A percentile compares a stretch with the other conserved stretches of the same genome.
Conservation (phyloP, 2,888 invertebrate genomes). For the Axea sp. region DNA sequence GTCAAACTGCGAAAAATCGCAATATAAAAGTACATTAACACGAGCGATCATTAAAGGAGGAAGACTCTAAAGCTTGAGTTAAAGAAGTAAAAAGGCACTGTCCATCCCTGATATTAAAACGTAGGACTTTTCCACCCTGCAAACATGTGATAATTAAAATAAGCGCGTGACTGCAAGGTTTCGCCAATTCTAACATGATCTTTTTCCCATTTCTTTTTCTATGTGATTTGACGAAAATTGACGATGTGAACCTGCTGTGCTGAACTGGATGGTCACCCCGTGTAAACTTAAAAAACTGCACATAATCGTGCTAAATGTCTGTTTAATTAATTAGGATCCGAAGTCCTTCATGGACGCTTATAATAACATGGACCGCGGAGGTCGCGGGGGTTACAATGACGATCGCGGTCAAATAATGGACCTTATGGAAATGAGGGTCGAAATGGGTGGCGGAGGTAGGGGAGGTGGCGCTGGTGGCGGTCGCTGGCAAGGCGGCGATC, state of each 20-base stretch:
- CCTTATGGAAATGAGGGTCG: constrained; percentile 79
- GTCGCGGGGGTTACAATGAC: constrained; percentile 77
- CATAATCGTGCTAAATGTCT: too few relatives aligned
- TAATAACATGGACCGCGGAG: constrained; percentile 77
- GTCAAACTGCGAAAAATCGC: too few relatives aligned
- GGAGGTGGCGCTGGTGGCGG: constrained; percentile 77
- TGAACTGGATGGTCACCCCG: constrained; percentile 78
- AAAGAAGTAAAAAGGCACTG: too few relatives aligned
- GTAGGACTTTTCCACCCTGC: constrained; percentile 59
- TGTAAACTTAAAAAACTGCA: too few relatives aligned
- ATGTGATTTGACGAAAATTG: constrained; percentile 80
- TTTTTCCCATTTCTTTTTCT: constrained; percentile 80
- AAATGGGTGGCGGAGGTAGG: constrained; percentile 78
- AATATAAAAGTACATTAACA: too few relatives aligned
- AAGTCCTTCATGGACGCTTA: constrained; percentile 80
- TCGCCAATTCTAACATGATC: constrained; percentile 76
- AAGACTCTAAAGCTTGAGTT: too few relatives aligned
- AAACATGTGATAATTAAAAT: constrained; percentile 15
- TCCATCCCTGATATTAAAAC: too few relatives aligned
- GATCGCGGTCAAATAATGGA: constrained; percentile 79
- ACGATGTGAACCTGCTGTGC: constrained; percentile 78
- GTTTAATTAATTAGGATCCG: constrained; percentile 78
- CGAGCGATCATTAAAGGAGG: too few relatives aligned
- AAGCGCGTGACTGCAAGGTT: constrained; percentile 31
- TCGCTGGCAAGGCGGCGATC: constrained; percentile 79